These are phyloP conservation scores for Plecotus auritus DNA, from an alignment of 2,113 vertebrate species.

Conservation along the genomic window DNA sequence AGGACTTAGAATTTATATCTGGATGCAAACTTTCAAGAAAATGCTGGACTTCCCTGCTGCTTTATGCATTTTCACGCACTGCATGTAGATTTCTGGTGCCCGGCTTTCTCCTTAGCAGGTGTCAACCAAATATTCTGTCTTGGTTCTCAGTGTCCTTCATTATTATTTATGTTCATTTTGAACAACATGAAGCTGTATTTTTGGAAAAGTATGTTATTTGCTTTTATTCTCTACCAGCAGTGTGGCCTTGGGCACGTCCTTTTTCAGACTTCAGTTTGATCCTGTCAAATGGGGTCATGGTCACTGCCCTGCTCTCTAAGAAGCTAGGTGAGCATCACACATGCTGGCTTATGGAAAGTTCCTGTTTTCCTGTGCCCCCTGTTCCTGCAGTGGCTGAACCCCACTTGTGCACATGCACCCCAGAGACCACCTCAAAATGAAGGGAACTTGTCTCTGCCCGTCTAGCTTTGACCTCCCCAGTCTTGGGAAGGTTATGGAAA, in stretches of 20 bases:
- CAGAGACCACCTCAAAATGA: neutral
- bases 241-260: neutral
- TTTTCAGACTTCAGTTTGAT: neutral
- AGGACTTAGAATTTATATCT: neutral
- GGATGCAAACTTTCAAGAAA: neutral
- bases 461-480: neutral
- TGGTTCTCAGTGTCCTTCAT: neutral
- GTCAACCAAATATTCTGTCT: neutral
- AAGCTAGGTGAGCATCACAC: neutral
- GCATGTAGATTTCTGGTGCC: neutral
- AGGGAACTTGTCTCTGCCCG: accelerated
- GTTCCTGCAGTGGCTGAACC: neutral
- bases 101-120: accelerated
- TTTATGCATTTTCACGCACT: accelerated
- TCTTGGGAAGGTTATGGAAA: neutral
- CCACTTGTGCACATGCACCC: accelerated
- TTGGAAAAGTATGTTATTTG: neutral
- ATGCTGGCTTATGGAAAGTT: accelerated
- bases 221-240: neutral
- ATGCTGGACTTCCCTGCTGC: neutral
- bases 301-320: neutral
- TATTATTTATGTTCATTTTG: accelerated
- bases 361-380: neutral
- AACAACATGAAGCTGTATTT: neutral
- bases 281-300: accelerated